phyloP scores from a whole-genome alignment of 2,797 vertebrate species.

The Alcedo atthis region DNA sequence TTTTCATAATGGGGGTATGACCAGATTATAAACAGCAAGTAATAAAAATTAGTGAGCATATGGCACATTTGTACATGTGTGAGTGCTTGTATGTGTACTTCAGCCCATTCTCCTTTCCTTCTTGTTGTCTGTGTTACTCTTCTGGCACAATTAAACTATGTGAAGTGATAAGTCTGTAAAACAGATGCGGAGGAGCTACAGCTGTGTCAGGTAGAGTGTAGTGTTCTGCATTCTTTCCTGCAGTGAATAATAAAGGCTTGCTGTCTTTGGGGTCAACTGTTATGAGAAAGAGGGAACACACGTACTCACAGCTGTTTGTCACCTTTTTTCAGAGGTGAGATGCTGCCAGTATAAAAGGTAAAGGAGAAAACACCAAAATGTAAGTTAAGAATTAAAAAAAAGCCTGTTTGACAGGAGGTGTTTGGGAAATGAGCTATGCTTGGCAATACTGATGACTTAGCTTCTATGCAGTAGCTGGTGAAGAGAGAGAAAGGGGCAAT shows the following conservation, averaged over 20 bases:
- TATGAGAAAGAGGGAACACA: constrained; percentile 13
- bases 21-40: background rate
- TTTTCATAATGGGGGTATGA: background rate
- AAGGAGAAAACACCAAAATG: constrained; percentile 5
- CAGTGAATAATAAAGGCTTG: constrained; percentile 16
- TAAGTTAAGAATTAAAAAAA: constrained; percentile 46
- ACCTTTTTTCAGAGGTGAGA: constrained; percentile 6
- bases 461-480: background rate
- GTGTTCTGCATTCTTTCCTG: background rate
- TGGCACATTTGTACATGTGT: background rate
- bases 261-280: constrained; percentile 1
- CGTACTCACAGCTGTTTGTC: background rate
- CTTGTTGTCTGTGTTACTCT: background rate
- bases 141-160: background rate
- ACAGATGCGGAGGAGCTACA: background rate
- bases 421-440: background rate
- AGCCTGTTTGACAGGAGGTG: constrained; percentile 18
- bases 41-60: background rate
- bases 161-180: constrained; percentile 10
- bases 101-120: background rate
- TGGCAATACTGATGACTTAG: background rate
- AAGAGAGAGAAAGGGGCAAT: background rate
- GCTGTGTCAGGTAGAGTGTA: background rate
- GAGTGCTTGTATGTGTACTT: background rate
- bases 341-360: background rate